A percentile compares a stretch with the other conserved stretches of the same genome.
Evolutionary conservation across 2,797 vertebrate genomes (phyloP).

Genomic region (Lepus oiostolus): DNA sequence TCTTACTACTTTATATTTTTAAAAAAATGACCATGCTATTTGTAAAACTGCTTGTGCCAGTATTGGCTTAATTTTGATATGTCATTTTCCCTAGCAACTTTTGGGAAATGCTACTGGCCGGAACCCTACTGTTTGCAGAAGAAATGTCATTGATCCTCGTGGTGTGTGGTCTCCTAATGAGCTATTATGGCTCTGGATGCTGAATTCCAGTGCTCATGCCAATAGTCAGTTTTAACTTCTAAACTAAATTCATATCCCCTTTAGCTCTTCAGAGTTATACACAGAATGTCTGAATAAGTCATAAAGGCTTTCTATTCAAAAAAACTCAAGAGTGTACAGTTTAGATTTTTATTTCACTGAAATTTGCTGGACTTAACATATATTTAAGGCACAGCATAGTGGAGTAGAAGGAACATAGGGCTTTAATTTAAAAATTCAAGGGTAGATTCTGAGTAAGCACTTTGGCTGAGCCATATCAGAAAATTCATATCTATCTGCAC

Average conservation of each 20-base stretch:
- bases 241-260: slow-evolving; percentile 9
- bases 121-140: background rate
- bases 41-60: background rate
- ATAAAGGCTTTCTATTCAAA: background rate
- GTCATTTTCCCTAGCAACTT: background rate
- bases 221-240: slow-evolving; percentile 42
- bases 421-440: background rate
- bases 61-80: background rate
- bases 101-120: background rate
- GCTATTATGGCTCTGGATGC: background rate
- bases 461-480: background rate
- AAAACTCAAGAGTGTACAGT: background rate
- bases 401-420: background rate
- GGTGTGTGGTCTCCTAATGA: slow-evolving; percentile 41
- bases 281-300: slow-evolving; percentile 1
- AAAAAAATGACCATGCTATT: background rate
- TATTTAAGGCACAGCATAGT: background rate
- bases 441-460: background rate
- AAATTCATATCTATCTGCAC: background rate
- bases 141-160: background rate
- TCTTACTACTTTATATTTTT: background rate
- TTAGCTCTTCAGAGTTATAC: background rate
- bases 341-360: background rate
- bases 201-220: background rate
- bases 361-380: background rate